Evolutionary conservation across 1,140 invertebrate genomes (phyloP).

Genomic region (Scylla paramamosain): DNA sequence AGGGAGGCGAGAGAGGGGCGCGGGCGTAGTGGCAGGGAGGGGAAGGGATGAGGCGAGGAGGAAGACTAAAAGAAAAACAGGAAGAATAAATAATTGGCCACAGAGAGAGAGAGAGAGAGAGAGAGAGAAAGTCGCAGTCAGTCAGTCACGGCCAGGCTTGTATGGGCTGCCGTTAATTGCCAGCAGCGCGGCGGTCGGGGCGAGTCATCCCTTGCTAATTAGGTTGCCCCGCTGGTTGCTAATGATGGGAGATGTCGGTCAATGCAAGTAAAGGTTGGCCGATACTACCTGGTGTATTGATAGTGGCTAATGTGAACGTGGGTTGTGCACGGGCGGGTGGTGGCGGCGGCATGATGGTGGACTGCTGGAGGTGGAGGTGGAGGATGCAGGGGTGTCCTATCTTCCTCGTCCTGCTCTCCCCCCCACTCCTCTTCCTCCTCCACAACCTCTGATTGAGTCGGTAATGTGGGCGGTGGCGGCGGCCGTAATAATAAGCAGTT

Average conservation of each 20-base stretch:
- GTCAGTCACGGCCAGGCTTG: not conserved
- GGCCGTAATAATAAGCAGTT: conserved; percentile 4
- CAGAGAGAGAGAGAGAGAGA: conserved; percentile 54
- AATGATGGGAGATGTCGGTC: conserved; percentile 21
- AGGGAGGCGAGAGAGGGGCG: conserved; percentile 26
- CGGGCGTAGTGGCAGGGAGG: not conserved
- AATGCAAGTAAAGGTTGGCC: not conserved
- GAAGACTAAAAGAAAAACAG: not conserved
- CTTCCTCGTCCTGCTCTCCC: not conserved
- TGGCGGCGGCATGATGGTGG: not conserved
- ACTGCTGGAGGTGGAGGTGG: not conserved
- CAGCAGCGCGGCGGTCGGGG: not conserved
- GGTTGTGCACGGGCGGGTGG: not conserved
- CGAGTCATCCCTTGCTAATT: not conserved
- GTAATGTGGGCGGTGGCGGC: not conserved
- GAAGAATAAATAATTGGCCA: not conserved
- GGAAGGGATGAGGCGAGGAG: not conserved
- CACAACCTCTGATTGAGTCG: not conserved
- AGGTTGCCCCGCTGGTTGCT: conserved; percentile 21
- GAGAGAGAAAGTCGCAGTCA: not conserved
- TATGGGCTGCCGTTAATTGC: not conserved
- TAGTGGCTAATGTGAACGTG: not conserved
- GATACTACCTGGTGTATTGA: not conserved
- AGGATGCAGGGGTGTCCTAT: not conserved
- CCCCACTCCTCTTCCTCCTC: not conserved